Evolutionary conservation across 2,113 vertebrate species (phyloP).

Genomic region (Machaerirhynchus nigripectus): DNA sequence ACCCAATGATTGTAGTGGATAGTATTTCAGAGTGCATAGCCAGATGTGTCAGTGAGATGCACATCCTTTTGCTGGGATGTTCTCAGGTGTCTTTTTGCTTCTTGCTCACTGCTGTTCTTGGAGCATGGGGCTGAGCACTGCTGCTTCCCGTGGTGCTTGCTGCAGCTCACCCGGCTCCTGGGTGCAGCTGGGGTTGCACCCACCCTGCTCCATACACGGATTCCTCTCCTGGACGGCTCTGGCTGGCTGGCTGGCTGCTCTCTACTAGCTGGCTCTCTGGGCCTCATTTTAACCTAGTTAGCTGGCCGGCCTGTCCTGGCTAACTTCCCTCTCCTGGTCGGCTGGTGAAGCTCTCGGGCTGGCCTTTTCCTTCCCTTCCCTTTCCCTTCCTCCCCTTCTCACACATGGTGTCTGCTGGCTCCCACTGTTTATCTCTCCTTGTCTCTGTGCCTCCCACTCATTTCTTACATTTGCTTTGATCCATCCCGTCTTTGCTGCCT

Average conservation of each 20-base stretch:
- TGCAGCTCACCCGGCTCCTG: background rate
- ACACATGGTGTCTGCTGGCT: constrained; percentile 55
- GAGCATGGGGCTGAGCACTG: background rate
- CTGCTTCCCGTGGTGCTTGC: fast-evolving
- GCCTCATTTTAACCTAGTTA: background rate
- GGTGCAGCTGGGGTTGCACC: background rate
- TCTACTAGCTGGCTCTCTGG: background rate
- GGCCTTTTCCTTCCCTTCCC: background rate
- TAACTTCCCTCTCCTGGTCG: background rate
- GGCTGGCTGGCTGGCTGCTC: background rate
- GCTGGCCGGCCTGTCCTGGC: background rate
- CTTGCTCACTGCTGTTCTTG: background rate
- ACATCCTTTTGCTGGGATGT: background rate
- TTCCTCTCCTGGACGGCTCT: background rate
- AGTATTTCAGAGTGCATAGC: background rate
- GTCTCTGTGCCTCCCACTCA: constrained; percentile 48
- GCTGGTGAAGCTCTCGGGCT: background rate
- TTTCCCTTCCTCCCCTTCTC: background rate
- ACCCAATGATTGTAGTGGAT: background rate
- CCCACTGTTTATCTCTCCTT: constrained; percentile 32
- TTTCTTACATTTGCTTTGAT: constrained; percentile 49
- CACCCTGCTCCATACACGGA: fast-evolving
- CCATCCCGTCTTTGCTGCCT: background rate
- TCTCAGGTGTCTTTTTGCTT: background rate
- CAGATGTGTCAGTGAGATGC: background rate